A percentile compares a stretch with the other conserved stretches of the same genome.
Evolutionary conservation across 2,888 invertebrate species (phyloP).

Genomic region (Caenorhabditis auriculariae): DNA sequence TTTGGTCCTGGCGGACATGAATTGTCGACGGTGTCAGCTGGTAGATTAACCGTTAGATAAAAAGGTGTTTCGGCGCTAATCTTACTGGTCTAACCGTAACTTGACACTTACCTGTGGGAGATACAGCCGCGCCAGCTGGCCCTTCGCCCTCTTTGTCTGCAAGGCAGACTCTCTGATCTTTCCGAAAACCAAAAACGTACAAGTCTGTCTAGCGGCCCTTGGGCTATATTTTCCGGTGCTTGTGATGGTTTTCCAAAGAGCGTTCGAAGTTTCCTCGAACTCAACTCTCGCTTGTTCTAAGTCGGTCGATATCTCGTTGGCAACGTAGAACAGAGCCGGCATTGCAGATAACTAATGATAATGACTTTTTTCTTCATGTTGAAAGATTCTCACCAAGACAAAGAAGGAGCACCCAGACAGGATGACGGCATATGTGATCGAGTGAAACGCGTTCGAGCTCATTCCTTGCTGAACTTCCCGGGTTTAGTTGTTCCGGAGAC

Average conservation of each 20-base stretch:
- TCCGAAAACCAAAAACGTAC: slow-evolving; percentile 17
- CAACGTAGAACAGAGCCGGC: slow-evolving; percentile 45
- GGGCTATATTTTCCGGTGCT: too few relatives aligned
- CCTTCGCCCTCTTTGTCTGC: background rate
- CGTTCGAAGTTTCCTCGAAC: slow-evolving; percentile 53
- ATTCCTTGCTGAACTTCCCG: too few relatives aligned
- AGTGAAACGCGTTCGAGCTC: too few relatives aligned
- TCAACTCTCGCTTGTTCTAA: slow-evolving; percentile 36
- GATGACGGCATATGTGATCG: slow-evolving; percentile 36
- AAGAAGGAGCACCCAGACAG: slow-evolving; percentile 44
- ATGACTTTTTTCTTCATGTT: too few relatives aligned
- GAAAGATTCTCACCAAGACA: slow-evolving; percentile 40
- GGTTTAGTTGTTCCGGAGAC: too few relatives aligned
- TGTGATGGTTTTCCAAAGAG: slow-evolving; percentile 53
- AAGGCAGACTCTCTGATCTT: background rate
- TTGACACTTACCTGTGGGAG: background rate
- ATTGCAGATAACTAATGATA: too few relatives aligned
- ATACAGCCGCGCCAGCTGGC: background rate
- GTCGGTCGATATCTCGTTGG: slow-evolving; percentile 46
- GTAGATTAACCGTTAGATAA: too few relatives aligned
- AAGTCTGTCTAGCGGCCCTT: slow-evolving; percentile 40
- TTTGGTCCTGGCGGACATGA: slow-evolving; percentile 47
- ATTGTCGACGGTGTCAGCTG: slow-evolving; percentile 7
- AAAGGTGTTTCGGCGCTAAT: too few relatives aligned
- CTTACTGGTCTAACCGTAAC: slow-evolving; percentile 1